Base-by-base conservation (phyloP, 2,113 vertebrate species). In the Lophochroa leadbeateri region DNA sequence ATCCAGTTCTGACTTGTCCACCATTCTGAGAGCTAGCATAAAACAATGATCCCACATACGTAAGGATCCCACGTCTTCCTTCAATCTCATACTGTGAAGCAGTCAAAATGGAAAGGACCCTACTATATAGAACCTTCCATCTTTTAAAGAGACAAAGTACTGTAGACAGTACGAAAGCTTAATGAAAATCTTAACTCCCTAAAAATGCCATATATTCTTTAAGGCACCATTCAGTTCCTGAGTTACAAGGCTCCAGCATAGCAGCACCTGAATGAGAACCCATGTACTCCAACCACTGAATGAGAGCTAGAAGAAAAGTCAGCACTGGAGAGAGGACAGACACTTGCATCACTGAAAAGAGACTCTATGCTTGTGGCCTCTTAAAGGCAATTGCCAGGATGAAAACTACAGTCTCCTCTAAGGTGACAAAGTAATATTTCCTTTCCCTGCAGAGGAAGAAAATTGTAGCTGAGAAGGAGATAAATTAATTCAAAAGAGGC, bases 211-310 rank as follows among this genome's bases (percentile, higher is more conserved):
- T 7, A 23, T 10, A 18, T 7, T 23, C 31, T 60, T 25, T 31
- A 72, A 85, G 35, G 10, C 25, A 50, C 18, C 19, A 8, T 49
- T 69, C 58, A n/a, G 47, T 10, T 58, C 13, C 37, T 28, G 14
- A 43, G 4, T 11, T 9, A 9, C 52, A 68, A 74, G 49, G 10
- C 43, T 12, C 24, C 9, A 37, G 15, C 33, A 41, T 31, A 74
- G 43, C 52, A 83, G 24, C 39, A 85, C 13, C 17, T 41, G 88
- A 60, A 41, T 11, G 11, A 46, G 24, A 55, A 39, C 57, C 29
- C 2, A 0, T 1, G 3, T 49, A 2, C 27, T 28, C 24, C 37
- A 35, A 19, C 4, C 61, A 27, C 43, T 4, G 33, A 64, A 17
- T 10, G 39, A 9, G 33, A 19, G 27, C 7, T 65, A 37, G 27